A percentile compares a stretch with the other conserved stretches of the same genome.
Conservation (phyloP, 2,797 vertebrate genomes). For the Neomorphus geoffroyi region DNA sequence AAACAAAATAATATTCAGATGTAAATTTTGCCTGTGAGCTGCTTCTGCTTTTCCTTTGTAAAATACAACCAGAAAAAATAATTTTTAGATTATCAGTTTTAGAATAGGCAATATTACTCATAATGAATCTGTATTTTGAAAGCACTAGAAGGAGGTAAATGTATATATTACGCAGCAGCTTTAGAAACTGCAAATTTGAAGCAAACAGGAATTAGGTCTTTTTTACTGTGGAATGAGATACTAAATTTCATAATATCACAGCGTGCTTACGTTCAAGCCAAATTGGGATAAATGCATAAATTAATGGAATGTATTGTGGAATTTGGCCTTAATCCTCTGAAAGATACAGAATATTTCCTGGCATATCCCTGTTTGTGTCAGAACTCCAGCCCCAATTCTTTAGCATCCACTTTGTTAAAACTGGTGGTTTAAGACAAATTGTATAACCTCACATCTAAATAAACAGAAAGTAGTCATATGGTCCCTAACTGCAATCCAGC, state of each 20-base stretch:
- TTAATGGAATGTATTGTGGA: conserved; percentile 13
- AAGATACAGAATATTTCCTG: background rate
- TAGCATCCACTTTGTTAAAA: conserved; percentile 7
- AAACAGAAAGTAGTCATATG: conserved; percentile 31
- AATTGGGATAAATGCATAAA: conserved; percentile 24
- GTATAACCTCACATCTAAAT: conserved; percentile 26
- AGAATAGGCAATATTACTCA: background rate
- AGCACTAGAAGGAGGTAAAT: background rate
- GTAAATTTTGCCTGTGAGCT: background rate
- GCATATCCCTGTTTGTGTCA: background rate
- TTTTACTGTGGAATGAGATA: background rate
- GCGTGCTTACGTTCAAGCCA: conserved; percentile 26
- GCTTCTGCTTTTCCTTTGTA: background rate
- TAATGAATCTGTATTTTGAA: background rate
- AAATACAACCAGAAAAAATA: background rate
- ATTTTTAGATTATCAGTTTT: background rate
- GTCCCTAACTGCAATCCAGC: conserved; percentile 46
- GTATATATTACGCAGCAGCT: background rate
- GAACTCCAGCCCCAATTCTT: background rate
- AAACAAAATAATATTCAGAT: background rate
- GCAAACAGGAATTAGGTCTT: background rate
- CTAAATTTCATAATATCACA: conserved; percentile 16
- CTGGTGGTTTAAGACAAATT: conserved; percentile 4
- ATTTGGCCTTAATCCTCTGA: conserved; percentile 5
- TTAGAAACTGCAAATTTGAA: background rate